Evolutionary conservation across 2,113 vertebrate genomes (phyloP), one percentile per base, ranked within the genome.

Genomic region (Oenanthe oenanthe): DNA sequence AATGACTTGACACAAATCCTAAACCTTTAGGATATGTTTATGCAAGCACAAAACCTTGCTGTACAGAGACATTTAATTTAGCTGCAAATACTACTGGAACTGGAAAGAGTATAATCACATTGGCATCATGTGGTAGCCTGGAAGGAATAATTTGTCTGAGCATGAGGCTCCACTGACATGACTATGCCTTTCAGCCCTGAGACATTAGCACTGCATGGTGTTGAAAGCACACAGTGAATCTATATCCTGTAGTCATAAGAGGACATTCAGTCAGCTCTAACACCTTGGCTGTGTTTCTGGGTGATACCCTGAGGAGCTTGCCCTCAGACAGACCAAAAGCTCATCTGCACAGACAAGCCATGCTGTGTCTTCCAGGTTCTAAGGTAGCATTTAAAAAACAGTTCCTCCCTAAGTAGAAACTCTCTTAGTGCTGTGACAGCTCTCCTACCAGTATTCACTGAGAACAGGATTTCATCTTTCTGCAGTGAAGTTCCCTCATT

Each of bases 131-230:
- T 6, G 26, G 36, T n/a, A 85, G 18, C n/a, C 34, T 50, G 31
- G 43, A 82, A 88, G 38, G 65, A 89, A 21, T 50, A 50, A 31
- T 32, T 63, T 51, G 26, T 40, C 57, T 63, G 51, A 71, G 24
- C 17, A 9, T 20, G 56, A 71, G 32, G 14, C 29, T 62, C 24
- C 5, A 2, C 42, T 71, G 61, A 32, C 17, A 9, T 54, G 50
- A 7, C 58, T 53, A 0, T 40, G 60, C 29, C 50, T 77, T 65
- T 73, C 12, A 62, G 29, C 62, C 50, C 26, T 86, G n/a, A 89
- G 38, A 58, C 67, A 4, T 31, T 76, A 34, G 10, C n/a, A n/a
- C 31, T 61, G 43, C 38, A 48, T 0, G 0, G 13, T 48, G 20
- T 56, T 75, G 62, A 71, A 83, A 86, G 42, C 19, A 58, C 7